These are phyloP conservation scores for Ammospiza maritima DNA, from an alignment of 2,797 vertebrate species.

Conservation along the genomic window DNA sequence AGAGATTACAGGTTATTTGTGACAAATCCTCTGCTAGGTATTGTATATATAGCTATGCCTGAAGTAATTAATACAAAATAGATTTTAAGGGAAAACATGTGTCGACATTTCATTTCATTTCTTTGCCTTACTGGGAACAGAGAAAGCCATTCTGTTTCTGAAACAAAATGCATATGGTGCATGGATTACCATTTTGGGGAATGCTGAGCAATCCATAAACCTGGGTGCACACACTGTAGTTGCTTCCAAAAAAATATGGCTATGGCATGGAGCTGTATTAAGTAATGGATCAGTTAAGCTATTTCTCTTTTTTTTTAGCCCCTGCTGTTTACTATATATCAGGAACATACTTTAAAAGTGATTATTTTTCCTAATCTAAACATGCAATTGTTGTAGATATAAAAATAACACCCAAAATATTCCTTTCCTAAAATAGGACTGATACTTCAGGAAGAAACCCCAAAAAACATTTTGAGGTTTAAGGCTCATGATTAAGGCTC, in stretches of 20 bases:
- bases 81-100: conserved; percentile 28
- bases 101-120: not conserved
- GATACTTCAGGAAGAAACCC: not conserved
- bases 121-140: not conserved
- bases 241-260: not conserved
- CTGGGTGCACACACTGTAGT: not conserved
- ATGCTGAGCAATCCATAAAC: not conserved
- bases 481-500: not conserved
- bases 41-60: not conserved
- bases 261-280: conserved; percentile 4
- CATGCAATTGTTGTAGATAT: not conserved
- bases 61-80: conserved; percentile 22
- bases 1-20: not conserved
- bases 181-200: conserved; percentile 3
- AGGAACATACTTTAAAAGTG: not conserved
- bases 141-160: conserved; percentile 31
- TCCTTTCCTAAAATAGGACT: not conserved
- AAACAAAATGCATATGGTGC: not conserved
- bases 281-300: conserved; percentile 10
- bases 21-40: not conserved
- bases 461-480: not conserved
- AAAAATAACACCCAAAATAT: not conserved
- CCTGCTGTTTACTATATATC: not conserved
- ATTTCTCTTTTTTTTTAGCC: not conserved
- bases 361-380: conserved; percentile 6